These are phyloP conservation scores for Clinocottus analis DNA, from an alignment of 2,113 vertebrate genomes.

Conservation along the genomic window DNA sequence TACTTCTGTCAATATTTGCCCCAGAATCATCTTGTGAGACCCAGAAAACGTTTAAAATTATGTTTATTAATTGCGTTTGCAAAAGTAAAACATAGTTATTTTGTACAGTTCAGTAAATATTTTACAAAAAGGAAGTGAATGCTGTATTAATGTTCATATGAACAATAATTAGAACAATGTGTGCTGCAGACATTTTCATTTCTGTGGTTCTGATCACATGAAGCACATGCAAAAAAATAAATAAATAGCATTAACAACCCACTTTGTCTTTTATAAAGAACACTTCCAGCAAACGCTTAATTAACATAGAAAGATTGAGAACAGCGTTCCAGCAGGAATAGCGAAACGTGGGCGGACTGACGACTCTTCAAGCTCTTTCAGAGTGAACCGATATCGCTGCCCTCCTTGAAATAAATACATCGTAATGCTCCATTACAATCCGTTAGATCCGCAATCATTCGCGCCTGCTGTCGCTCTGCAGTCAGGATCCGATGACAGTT, in stretches of 20 bases:
- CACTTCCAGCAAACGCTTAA: slow-evolving; percentile 35
- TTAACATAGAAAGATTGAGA: slow-evolving; percentile 40
- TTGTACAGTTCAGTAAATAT: no score
- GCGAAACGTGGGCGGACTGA: slow-evolving; percentile 18
- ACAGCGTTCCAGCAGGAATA: slow-evolving; percentile 26
- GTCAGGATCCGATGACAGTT: slow-evolving; percentile 1
- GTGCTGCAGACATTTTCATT: no score
- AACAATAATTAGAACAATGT: no score
- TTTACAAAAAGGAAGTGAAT: no score
- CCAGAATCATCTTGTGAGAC: not conserved
- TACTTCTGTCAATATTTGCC: not conserved
- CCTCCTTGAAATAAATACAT: slow-evolving; percentile 40
- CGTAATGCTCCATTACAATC: slow-evolving; percentile 21
- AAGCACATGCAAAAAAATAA: no score
- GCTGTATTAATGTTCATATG: no score
- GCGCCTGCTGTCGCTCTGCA: not conserved
- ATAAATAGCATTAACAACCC: slow-evolving; percentile 8
- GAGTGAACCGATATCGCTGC: slow-evolving; percentile 13
- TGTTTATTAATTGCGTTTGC: not conserved
- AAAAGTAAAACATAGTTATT: no score
- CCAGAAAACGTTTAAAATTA: not conserved
- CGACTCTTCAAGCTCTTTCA: slow-evolving; percentile 33
- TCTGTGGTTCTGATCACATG: no score
- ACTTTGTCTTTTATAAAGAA: slow-evolving; percentile 8
- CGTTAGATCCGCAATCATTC: not conserved